phyloP scores from a whole-genome alignment of 2,888 invertebrate genomes.

The Drepanosiphum platanoidis region DNA sequence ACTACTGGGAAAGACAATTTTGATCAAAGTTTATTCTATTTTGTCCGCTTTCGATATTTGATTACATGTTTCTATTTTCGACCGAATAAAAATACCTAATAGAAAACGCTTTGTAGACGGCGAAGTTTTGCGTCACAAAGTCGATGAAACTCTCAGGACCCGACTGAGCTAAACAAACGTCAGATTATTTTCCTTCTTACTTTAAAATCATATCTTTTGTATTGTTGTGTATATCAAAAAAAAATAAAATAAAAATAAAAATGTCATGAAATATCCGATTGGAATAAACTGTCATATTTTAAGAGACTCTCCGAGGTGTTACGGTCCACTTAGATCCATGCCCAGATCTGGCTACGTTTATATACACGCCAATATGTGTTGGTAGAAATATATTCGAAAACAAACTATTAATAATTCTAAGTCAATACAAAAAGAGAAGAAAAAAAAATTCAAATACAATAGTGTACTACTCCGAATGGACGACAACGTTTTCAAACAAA shows the following conservation, averaged over 20 bases:
- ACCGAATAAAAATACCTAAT: background rate
- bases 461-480: background rate
- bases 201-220: background rate
- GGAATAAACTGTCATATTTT: background rate
- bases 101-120: background rate
- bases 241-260: background rate
- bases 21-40: slow-evolving; percentile 41
- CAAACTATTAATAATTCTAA: background rate
- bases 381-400: background rate
- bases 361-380: background rate
- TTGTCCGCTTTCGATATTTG: slow-evolving; percentile 49
- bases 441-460: slow-evolving; percentile 25
- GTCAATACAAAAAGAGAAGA: slow-evolving; percentile 4
- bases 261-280: background rate
- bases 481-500: slow-evolving; percentile 27
- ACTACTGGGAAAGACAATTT: slow-evolving; percentile 19
- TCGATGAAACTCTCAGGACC: too few species aligned
- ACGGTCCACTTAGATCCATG: background rate
- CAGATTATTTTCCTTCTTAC: background rate
- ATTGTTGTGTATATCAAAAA: background rate
- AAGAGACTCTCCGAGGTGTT: background rate
- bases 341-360: background rate
- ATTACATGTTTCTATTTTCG: background rate
- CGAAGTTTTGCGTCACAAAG: background rate
- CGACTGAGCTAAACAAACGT: background rate